Percentiles rank a stretch among this genome's conserved stretches.
Evolutionary conservation across 1,140 invertebrate species (phyloP).

Genomic region (Periplaneta americana): DNA sequence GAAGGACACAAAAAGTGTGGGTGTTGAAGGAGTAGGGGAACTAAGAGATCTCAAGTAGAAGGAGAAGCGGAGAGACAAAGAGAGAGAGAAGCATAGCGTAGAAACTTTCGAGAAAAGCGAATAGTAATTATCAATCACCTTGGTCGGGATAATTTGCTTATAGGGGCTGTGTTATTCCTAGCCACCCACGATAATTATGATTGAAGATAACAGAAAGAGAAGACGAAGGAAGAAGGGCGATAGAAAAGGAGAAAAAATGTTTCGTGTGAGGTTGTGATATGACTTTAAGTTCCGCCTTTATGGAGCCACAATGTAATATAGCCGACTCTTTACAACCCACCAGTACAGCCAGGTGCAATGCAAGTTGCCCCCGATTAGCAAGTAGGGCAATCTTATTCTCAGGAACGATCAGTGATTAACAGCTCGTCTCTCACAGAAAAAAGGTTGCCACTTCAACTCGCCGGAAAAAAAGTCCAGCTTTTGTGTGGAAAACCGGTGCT

Average conservation of each 20-base stretch:
- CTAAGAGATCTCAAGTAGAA: not conserved
- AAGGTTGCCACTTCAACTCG: too few relatives aligned
- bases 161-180: not conserved
- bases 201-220: not conserved
- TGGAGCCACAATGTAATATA: not conserved
- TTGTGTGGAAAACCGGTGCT: too few relatives aligned
- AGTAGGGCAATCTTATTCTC: too few relatives aligned
- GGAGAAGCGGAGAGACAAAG: too few relatives aligned
- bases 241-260: not conserved
- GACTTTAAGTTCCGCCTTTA: not conserved
- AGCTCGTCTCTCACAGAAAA: too few relatives aligned
- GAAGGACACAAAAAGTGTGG: not conserved
- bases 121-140: constrained; percentile 4
- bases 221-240: not conserved
- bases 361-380: not conserved
- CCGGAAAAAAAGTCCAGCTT: too few relatives aligned
- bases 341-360: not conserved
- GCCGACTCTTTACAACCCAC: not conserved
- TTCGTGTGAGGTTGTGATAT: not conserved
- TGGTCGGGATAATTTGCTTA: not conserved
- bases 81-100: not conserved
- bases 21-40: not conserved
- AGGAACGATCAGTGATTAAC: too few relatives aligned
- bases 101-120: too few relatives aligned
- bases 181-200: constrained; percentile 11